Evolutionary conservation across 2,797 vertebrate genomes (phyloP).

Genomic region (Arctocebus calabarensis): DNA sequence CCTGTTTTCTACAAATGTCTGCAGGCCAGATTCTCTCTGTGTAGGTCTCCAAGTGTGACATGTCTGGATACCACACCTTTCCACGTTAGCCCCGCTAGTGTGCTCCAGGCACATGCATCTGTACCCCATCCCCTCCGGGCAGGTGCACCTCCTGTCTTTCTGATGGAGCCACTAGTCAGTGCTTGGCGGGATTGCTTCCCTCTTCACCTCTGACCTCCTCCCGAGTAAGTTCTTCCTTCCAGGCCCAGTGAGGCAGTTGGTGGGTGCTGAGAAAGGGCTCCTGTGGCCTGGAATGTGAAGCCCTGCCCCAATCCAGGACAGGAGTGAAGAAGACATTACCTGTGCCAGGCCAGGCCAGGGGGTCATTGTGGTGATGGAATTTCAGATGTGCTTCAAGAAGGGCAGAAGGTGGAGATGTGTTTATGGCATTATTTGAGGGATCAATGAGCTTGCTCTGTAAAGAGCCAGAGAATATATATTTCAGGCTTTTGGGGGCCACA

Average conservation of each 20-base stretch:
- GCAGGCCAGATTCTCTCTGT: neutral
- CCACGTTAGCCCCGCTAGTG: too few relatives aligned
- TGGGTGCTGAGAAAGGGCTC: neutral
- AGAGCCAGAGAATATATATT: neutral
- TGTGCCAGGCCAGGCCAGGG: neutral
- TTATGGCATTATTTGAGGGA: too few relatives aligned
- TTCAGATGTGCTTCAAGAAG: neutral
- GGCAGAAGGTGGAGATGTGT: neutral
- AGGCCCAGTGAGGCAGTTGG: neutral
- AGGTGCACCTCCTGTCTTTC: neutral
- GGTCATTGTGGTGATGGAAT: neutral
- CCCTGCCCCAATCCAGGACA: neutral
- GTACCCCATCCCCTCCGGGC: fast-evolving
- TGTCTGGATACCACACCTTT: neutral
- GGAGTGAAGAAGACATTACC: neutral
- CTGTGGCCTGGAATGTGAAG: neutral
- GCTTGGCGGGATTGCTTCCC: neutral
- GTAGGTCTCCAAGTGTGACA: too few relatives aligned
- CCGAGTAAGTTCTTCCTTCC: neutral
- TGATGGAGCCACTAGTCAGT: neutral
- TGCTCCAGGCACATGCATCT: neutral
- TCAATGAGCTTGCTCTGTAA: neutral
- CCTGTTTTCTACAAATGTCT: neutral
- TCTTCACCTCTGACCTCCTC: too few relatives aligned
- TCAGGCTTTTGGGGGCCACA: neutral